Evolutionary conservation across 2,888 invertebrate genomes (phyloP).

Genomic region (Eudasyphora cyanicolor): DNA sequence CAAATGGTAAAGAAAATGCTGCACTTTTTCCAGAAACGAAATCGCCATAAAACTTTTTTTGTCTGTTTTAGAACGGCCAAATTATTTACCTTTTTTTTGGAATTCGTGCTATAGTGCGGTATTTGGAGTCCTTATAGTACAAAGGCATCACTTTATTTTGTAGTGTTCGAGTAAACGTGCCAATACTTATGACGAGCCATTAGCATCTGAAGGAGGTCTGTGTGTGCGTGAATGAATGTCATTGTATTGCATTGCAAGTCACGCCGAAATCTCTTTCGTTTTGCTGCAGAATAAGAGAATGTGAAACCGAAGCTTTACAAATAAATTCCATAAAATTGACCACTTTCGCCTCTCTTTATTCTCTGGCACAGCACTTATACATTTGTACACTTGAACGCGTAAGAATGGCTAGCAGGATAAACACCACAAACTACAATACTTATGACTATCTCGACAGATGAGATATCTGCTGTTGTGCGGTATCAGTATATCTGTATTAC

Average conservation of each 20-base stretch:
- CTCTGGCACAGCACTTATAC: no score
- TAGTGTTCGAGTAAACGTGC: background rate
- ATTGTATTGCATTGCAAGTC: background rate
- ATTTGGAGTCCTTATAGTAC: no score
- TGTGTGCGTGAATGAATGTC: background rate
- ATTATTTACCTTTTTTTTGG: no score
- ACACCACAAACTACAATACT: no score
- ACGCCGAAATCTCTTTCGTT: background rate
- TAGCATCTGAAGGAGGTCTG: background rate
- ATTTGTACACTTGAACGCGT: background rate
- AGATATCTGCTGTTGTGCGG: background rate
- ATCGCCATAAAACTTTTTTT: no score
- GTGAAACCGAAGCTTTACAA: background rate
- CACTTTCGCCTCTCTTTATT: background rate
- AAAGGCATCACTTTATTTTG: no score
- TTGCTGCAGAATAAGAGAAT: background rate
- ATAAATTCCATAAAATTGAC: constrained; percentile 23
- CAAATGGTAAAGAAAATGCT: no score
- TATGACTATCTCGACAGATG: no score
- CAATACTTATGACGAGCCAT: background rate
- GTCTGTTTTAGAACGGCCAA: no score
- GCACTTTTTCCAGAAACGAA: no score
- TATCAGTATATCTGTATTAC: background rate
- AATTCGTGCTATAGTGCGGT: no score
- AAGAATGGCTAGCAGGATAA: background rate